Base-by-base conservation (phyloP, 2,888 invertebrate genomes). In the Lathronympha strigana region DNA sequence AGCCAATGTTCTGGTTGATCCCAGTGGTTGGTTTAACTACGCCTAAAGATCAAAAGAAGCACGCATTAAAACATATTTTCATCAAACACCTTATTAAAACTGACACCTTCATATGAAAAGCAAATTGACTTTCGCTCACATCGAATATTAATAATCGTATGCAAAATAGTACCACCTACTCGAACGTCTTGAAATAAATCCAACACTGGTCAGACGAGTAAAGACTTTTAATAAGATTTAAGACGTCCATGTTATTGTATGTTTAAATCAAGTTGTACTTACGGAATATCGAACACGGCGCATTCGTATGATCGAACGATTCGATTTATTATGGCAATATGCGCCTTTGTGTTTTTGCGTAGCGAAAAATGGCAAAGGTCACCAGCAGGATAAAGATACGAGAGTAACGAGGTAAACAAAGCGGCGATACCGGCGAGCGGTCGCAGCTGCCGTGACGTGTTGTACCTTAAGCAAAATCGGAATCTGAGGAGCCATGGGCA, bases 331-430 rank as follows among this genome's bases (percentile, higher is more conserved):
- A 61, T 23, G 47, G 47, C 53, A 54, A 61, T 54, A 60, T 61
- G 54, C 19, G 33, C 53, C 47, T 66, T 66, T 66, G 60, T 66
- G 47, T 61, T 66, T 66, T 49, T 54, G 61, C 54, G 61, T 66
- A 53, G 45, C 28, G 53, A 66, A 61, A 60, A 54, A 75, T 72
- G 72, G 71, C 75, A 81, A 84, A 86, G 85, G 82, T 83, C 83
- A 81, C 67, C 72, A 73, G 73, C 73, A 78, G 81, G 80, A 81
- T 84, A 82, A 79, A 77, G 72, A 80, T 79, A 77, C 75, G 49
- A 23, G 61, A 69, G 68, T 68, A 70, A 71, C 71, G 75, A 75
- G 70, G 66, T 71, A 73, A 75, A 77, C 77, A 77, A 76, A 76
- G 74, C 73, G 72, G 72, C 70, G 72, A 74, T 70, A 72, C 76